Conservation (phyloP, 2,797 vertebrate species). For the Gallinago stenura region DNA sequence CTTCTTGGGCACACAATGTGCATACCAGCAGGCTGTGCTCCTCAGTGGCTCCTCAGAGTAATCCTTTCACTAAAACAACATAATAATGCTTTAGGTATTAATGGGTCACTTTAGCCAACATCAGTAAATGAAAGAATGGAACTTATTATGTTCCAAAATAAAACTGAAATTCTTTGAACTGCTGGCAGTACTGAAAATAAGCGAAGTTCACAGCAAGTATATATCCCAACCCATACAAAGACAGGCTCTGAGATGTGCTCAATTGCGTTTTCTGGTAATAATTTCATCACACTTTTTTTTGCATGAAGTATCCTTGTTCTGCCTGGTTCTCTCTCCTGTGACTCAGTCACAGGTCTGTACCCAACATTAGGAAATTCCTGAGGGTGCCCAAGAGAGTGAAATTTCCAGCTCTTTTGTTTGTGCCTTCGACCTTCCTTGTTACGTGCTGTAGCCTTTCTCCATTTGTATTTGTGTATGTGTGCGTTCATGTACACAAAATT, state of each 20-base stretch:
- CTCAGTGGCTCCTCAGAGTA: background rate
- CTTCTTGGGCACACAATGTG: background rate
- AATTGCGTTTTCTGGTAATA: background rate
- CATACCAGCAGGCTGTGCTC: slow-evolving; percentile 50
- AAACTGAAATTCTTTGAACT: slow-evolving; percentile 17
- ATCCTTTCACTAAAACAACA: background rate
- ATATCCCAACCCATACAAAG: background rate
- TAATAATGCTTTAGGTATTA: slow-evolving; percentile 14
- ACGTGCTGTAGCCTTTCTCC: background rate
- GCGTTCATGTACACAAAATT: accelerated
- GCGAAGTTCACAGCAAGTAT: background rate
- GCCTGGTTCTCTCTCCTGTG: background rate
- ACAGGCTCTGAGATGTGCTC: background rate
- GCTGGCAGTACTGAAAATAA: slow-evolving; percentile 4
- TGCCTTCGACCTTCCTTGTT: background rate
- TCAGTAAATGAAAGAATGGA: slow-evolving; percentile 44
- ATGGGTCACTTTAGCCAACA: background rate
- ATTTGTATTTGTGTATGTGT: background rate
- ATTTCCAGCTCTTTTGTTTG: background rate
- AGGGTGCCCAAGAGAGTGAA: background rate
- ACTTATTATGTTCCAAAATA: background rate
- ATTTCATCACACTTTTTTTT: background rate
- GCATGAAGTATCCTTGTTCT: background rate
- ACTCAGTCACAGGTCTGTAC: background rate
- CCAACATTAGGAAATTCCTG: background rate